phyloP scores from a whole-genome alignment of 1,140 invertebrate species.

The Ctenoplectra terminalis region DNA sequence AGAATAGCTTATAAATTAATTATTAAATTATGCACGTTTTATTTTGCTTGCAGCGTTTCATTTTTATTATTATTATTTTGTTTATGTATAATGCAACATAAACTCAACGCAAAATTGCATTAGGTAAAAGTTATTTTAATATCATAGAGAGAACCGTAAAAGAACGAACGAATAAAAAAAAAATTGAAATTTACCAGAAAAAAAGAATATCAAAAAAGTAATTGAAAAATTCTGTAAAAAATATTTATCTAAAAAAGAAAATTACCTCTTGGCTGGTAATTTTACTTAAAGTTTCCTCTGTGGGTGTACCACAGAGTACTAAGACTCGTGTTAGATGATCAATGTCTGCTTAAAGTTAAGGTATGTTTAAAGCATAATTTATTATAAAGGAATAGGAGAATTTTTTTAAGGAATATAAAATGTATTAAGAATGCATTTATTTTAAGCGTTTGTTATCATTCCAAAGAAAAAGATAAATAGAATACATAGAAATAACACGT shows the following conservation, averaged over 20 bases:
- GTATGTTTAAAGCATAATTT: constrained; percentile 72
- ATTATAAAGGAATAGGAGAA: constrained; percentile 50
- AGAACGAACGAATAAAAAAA: constrained; percentile 1
- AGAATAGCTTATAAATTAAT: constrained; percentile 4
- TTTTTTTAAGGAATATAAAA: constrained; percentile 19
- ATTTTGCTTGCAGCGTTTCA: background rate
- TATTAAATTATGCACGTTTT: background rate
- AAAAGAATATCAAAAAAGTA: background rate
- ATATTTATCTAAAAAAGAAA: too few relatives aligned
- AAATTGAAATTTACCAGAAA: background rate
- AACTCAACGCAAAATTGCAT: constrained; percentile 45
- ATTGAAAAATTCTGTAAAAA: background rate
- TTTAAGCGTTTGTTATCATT: constrained; percentile 29
- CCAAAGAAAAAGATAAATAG: background rate
- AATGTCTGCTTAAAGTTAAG: constrained; percentile 89
- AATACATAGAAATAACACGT: background rate
- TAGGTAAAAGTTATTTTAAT: background rate
- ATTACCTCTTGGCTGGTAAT: constrained; percentile 95
- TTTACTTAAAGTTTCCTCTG: constrained; percentile 92
- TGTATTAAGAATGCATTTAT: constrained; percentile 18
- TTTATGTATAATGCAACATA: background rate
- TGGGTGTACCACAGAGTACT: constrained; percentile 93
- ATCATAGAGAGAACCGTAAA: background rate
- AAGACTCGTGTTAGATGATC: constrained; percentile 96
- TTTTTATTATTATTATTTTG: too few relatives aligned